These are phyloP conservation scores for Tursiops truncatus DNA, from an alignment of 2,113 vertebrate genomes.

Conservation along the genomic window DNA sequence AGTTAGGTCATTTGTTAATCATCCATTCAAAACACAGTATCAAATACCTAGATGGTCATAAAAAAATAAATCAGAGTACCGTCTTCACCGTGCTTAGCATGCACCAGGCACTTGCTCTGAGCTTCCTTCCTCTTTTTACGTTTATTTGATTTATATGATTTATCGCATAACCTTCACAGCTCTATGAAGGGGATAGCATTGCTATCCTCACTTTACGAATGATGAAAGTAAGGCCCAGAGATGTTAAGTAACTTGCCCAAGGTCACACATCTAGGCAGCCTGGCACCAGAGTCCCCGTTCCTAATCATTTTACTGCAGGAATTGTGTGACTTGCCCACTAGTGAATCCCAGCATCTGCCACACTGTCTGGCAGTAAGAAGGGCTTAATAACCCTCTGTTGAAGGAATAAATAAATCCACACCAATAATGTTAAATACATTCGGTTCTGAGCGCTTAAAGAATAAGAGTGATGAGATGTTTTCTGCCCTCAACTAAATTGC, in stretches of 20 bases:
- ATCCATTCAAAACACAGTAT: not conserved
- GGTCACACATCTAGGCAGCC: not conserved
- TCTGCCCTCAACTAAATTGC: not conserved
- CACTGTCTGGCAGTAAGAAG: too few species aligned
- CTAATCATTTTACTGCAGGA: fast-evolving
- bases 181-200: too few species aligned
- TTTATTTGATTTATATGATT: fast-evolving
- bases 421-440: not conserved
- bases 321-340: not conserved
- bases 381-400: too few species aligned
- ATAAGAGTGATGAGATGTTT: not conserved
- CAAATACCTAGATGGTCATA: not conserved
- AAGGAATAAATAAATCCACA: not conserved
- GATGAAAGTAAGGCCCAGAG: not conserved
- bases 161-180: fast-evolving
- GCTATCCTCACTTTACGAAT: not conserved
- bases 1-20: not conserved
- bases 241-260: not conserved
- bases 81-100: fast-evolving
- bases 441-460: not conserved
- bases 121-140: fast-evolving
- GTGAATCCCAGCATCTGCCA: not conserved
- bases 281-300: fast-evolving
- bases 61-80: fast-evolving
- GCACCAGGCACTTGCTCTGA: fast-evolving